Evolutionary conservation across 2,113 vertebrate species (phyloP).

Genomic region (Brienomyrus brachyistius): DNA sequence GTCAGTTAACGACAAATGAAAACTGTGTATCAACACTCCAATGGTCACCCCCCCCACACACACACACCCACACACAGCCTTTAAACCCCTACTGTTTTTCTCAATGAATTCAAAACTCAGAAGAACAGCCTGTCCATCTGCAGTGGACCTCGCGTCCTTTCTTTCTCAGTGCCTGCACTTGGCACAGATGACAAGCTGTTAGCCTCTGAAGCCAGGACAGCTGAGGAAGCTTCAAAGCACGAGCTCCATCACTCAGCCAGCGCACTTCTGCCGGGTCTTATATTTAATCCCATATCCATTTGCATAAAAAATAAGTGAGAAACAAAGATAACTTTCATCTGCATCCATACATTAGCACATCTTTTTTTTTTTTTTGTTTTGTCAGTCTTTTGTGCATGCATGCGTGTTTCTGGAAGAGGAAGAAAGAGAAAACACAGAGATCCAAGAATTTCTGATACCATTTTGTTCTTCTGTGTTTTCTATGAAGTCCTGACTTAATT

Average conservation of each 20-base stretch:
- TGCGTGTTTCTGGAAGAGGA: neutral
- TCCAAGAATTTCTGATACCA: neutral
- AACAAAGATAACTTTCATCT: slow-evolving; percentile 19
- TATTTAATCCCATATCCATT: slow-evolving; percentile 14
- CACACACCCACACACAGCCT: neutral
- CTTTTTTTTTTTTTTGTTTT: slow-evolving; percentile 3
- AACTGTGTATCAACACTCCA: too few species aligned
- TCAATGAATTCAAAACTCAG: neutral
- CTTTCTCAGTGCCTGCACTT: neutral
- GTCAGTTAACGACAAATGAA: too few species aligned
- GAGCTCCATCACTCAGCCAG: neutral
- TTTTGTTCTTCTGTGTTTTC: neutral
- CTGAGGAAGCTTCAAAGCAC: slow-evolving; percentile 16
- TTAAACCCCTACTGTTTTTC: slow-evolving; percentile 10
- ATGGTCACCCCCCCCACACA: neutral
- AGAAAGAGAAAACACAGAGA: neutral
- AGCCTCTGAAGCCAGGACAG: slow-evolving; percentile 2
- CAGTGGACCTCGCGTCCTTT: neutral
- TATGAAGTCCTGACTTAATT: neutral
- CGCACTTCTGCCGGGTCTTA: neutral
- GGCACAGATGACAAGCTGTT: slow-evolving; percentile 9
- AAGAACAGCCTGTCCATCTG: slow-evolving; percentile 4
- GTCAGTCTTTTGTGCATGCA: neutral
- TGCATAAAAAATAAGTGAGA: slow-evolving; percentile 11
- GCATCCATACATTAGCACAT: neutral